Evolutionary conservation across 1,140 invertebrate genomes (phyloP), one percentile per base, ranked within the genome.

Genomic region (Eubasilissa regina): DNA sequence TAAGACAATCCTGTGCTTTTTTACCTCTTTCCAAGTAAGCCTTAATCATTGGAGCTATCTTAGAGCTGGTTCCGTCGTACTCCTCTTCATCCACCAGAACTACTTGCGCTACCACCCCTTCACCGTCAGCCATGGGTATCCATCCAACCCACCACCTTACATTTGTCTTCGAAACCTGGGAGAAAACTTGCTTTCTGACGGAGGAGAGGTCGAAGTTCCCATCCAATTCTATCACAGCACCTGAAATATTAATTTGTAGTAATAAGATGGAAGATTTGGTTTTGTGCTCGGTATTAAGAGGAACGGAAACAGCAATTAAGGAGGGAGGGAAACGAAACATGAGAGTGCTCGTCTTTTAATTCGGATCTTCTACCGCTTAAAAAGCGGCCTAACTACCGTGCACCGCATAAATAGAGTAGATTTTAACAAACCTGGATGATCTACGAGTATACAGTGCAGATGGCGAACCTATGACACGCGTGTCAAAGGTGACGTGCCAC

Each of bases 21-120:
- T 72, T 72, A 51, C 17, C n/a, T 51, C 12, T 76, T 7, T 76
- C 35, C n/a, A 76, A 60, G 3, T 62, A 1, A 1, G 17, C 13
- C 47, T 62, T 48, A 15, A 76, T 44, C 13, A 6, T 9, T 15
- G 58, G 58, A 17, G 58, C 58, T 13, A 62, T 21, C 4, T 13
- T 15, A 12, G 58, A 62, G 21, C 58, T 62, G 21, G 19, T 15
- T 15, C 58, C 58, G 7, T 62, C 58, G 21, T 62, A 62, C 17
- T 35, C 58, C 58, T 62, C 58, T 35, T 8, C 21, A 35, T 62
- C 58, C 0, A 35, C 58, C 58, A 62, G 21, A 0, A 62, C 58
- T 11, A 62, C 19, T 21, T 62, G 58, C 21, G 21, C 58, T 19
- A 10, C 25, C 58, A 35, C 19, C 58, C 10, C 3, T 21, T 19